Base-by-base conservation (phyloP, 2,797 vertebrate species). In the Pangasius sanitwongsei region DNA sequence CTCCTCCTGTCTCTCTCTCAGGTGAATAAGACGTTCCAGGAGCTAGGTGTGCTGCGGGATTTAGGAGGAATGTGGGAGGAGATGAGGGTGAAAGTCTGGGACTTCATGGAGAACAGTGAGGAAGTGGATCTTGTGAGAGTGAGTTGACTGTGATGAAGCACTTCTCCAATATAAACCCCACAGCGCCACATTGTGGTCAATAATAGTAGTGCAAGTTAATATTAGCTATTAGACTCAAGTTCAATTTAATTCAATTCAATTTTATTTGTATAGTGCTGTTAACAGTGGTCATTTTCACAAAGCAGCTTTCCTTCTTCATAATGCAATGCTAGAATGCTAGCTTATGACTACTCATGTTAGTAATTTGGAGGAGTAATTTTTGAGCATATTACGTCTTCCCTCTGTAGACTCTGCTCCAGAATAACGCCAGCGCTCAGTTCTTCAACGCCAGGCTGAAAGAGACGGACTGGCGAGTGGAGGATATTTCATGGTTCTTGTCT, bases 1-100 rank as follows among this genome's bases (percentile, higher is more conserved):
- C 92, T 50, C 11, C 41, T 81, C 20, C 25, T 57, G 16, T 84
- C 57, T 89, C 0, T 90, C 13, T 81, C 61, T 83, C 92, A 99
- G 98, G 97, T 98, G 91, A 99, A 99, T 93, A 97, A 97, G 94
- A 99, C 98, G 0, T 99, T 99, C 94, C 98, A 99, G 95, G 97
- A 99, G 91, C 93, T 99, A 3, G 96, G 97, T 83, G 97, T 99
- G 74, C 97, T 99, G 92, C 96, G 97, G 90, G 98, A 99, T 90
- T 94, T 99, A 0, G 97, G 97, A 6, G 98, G 97, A 63, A 98
- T 98, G 97, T 99, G 98, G 98, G 96, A 97, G 75, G 98, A 99
- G 90, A 94, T 98, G 93, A 97, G 95, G 90, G 97, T 97, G 2
- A 97, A 97, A 94, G 95, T 99, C 83, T 97, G 97, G 97, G 94